Evolutionary conservation across 2,888 invertebrate species (phyloP).

Genomic region (Macaria notata): DNA sequence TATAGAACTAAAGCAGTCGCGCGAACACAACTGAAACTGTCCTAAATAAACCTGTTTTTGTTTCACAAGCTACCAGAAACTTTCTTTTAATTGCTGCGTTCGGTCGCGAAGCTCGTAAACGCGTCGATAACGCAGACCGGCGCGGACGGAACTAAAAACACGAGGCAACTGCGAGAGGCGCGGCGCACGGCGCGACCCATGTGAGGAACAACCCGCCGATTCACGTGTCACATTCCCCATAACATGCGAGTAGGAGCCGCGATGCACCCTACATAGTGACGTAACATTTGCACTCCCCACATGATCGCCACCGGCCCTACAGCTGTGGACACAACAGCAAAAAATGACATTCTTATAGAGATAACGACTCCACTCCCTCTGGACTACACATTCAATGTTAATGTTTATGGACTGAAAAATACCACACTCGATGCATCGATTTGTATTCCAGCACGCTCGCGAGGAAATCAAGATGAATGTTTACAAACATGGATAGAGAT

Average conservation of each 20-base stretch:
- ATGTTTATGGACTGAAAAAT: constrained; percentile 20
- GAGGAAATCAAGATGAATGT: constrained; percentile 31
- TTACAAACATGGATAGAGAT: constrained; percentile 34
- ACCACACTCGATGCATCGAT: constrained; percentile 19
- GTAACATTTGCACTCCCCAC: constrained; percentile 53
- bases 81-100: constrained; percentile 18
- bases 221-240: constrained; percentile 55
- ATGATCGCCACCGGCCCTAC: constrained; percentile 57
- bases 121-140: constrained; percentile 59
- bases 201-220: constrained; percentile 53
- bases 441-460: constrained; percentile 23
- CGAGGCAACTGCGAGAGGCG: constrained; percentile 60
- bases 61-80: constrained; percentile 18
- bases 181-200: constrained; percentile 57
- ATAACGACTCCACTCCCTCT: constrained; percentile 27
- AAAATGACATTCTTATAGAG: constrained; percentile 44
- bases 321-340: constrained; percentile 52
- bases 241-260: constrained; percentile 43
- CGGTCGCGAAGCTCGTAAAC: constrained; percentile 38
- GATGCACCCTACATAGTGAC: constrained; percentile 50
- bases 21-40: constrained; percentile 15
- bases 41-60: constrained; percentile 14
- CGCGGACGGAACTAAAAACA: constrained; percentile 66
- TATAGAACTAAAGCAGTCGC: constrained; percentile 48
- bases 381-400: constrained; percentile 25